Base-by-base conservation (phyloP, 1,140 invertebrate genomes). In the Oryzaephilus surinamensis region DNA sequence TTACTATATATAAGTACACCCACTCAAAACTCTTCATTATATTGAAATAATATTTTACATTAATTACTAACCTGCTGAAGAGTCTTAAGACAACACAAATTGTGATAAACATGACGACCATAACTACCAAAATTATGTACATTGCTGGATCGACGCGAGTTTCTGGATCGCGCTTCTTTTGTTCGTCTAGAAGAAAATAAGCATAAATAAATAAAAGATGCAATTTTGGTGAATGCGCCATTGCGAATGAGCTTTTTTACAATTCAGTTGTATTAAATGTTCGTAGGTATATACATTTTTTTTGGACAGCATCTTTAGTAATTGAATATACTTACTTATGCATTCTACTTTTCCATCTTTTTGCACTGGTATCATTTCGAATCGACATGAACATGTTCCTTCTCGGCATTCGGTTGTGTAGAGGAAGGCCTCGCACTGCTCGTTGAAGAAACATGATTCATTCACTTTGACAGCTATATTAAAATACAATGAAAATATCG, bases 21-120 rank as follows among this genome's bases (percentile, higher is more conserved):
- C n/a, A n/a, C n/a, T n/a, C n/a, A n/a, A n/a, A n/a, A n/a, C n/a
- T n/a, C n/a, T n/a, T n/a, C n/a, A n/a, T n/a, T n/a, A n/a, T n/a
- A n/a, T n/a, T n/a, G n/a, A n/a, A n/a, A n/a, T n/a, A n/a, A n/a
- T n/a, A n/a, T n/a, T n/a, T n/a, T n/a, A n/a, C n/a, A n/a, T n/a
- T 29, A 12, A 29, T 32, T 11, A 51, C 51, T 76, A 73, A 91
- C 89, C 79, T 87, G 81, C 86, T 90, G 67, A 94, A 94, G 49
- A 94, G 72, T 59, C 86, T 76, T 37, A 94, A 74, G 24, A 93
- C 89, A 45, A 94, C 82, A 65, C 89, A 94, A 58, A 94, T 88
- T 61, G 90, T 90, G 62, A 93, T 73, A 65, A 92, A 93, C 89
- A 94, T 94, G 32, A 93, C 72, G 39, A 79, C 85, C 78, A 94